Evolutionary conservation across 1,140 invertebrate species (phyloP).

Genomic region (Nasonia vitripennis): DNA sequence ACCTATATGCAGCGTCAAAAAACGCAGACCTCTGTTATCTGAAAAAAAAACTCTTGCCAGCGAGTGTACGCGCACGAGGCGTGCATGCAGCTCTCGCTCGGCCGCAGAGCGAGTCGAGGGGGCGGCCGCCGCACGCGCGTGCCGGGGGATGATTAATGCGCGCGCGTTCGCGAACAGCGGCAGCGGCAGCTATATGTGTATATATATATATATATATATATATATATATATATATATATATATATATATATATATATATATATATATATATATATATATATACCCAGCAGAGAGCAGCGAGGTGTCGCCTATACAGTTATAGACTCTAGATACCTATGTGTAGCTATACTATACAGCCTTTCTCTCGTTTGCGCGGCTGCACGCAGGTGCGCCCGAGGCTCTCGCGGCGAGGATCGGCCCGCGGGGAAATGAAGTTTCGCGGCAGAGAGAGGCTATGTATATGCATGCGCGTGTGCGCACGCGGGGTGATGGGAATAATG

Average conservation of each 20-base stretch:
- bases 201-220: no score
- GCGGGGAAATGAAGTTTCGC: not conserved
- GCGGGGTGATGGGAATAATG: no score
- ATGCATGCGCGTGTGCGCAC: no score
- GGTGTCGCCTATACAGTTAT: not conserved
- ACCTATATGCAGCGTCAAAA: no score
- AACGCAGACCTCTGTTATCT: no score
- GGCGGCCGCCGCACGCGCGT: slow-evolving; percentile 9
- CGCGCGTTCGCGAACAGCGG: slow-evolving; percentile 9
- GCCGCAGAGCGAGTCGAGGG: not conserved
- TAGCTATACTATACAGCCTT: not conserved
- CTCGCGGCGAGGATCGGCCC: not conserved
- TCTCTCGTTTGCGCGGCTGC: not conserved
- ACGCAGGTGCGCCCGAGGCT: not conserved
- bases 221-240: no score
- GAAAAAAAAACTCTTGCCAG: not conserved
- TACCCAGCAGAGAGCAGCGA: not conserved
- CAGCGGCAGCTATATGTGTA: not conserved
- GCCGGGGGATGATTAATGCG: slow-evolving; percentile 13
- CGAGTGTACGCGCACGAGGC: not conserved
- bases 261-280: not conserved
- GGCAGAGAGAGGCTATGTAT: no score
- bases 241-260: no score
- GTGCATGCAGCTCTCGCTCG: not conserved
- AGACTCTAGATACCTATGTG: not conserved